These are phyloP conservation scores for Pheosia gnoma DNA, from an alignment of 2,888 invertebrate genomes.

Conservation along the genomic window DNA sequence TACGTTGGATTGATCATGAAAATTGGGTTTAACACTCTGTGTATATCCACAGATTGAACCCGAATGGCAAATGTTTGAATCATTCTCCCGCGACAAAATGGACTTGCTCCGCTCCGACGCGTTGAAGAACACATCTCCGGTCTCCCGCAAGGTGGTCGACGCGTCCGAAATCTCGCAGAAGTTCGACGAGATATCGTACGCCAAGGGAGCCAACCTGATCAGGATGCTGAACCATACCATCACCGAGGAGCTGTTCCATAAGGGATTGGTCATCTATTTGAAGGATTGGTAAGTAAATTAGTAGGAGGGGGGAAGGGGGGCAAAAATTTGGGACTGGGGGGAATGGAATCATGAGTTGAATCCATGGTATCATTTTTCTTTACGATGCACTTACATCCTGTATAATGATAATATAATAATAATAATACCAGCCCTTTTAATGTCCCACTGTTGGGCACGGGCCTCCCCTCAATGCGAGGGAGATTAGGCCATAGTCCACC, in stretches of 20 bases:
- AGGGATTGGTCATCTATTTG: slow-evolving; percentile 80
- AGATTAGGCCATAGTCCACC: too few species aligned
- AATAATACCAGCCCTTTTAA: too few species aligned
- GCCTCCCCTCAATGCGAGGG: too few species aligned
- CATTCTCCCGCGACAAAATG: slow-evolving; percentile 82
- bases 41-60: slow-evolving; percentile 79
- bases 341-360: too few species aligned
- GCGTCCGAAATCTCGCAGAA: slow-evolving; percentile 84
- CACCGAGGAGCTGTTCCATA: slow-evolving; percentile 76
- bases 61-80: slow-evolving; percentile 82
- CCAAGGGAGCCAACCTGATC: slow-evolving; percentile 84
- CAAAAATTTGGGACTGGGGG: too few species aligned
- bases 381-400: too few species aligned
- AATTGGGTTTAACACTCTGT: not conserved
- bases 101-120: slow-evolving; percentile 81
- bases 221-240: slow-evolving; percentile 85
- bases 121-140: slow-evolving; percentile 81
- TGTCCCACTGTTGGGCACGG: too few species aligned
- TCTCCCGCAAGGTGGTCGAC: slow-evolving; percentile 78
- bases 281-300: slow-evolving; percentile 76
- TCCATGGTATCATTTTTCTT: too few species aligned
- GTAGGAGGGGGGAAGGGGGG: too few species aligned
- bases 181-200: slow-evolving; percentile 84
- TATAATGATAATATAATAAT: too few species aligned
- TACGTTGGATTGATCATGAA: too few species aligned